A percentile compares a stretch with the other conserved stretches of the same genome.
These are phyloP conservation scores for Cichladusa arquata DNA, from an alignment of 2,113 vertebrate species.

Conservation along the genomic window DNA sequence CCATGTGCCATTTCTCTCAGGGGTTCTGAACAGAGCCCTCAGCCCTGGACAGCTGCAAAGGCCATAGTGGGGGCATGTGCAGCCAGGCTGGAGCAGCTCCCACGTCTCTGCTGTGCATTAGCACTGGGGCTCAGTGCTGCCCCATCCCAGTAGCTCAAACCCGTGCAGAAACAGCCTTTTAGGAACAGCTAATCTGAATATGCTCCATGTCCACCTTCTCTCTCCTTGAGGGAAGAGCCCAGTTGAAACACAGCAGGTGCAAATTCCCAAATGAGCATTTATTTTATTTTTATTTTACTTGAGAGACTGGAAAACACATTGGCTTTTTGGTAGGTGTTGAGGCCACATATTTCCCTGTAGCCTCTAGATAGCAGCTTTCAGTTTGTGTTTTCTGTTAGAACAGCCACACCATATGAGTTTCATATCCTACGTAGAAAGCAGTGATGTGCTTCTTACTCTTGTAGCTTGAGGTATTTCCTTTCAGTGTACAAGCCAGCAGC, in stretches of 20 bases:
- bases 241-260: constrained; percentile 15
- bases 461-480: not conserved
- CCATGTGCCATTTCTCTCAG: constrained; percentile 61
- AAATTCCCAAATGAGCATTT: not conserved
- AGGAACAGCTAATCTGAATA: not conserved
- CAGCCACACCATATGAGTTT: not conserved
- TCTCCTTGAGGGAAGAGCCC: not conserved
- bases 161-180: not conserved
- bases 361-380: not conserved
- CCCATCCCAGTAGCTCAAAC: not conserved
- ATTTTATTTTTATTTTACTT: not conserved
- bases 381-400: not conserved
- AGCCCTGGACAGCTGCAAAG: not conserved
- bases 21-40: constrained; percentile 31
- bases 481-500: not conserved
- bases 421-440: not conserved
- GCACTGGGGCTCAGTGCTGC: not conserved
- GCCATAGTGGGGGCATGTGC: not conserved
- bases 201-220: not conserved
- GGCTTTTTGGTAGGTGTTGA: not conserved
- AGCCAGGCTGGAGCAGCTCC: not conserved
- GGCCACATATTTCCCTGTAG: not conserved
- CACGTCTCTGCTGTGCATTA: not conserved
- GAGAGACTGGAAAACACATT: not conserved
- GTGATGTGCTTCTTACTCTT: not conserved